Evolutionary conservation across 2,888 invertebrate genomes (phyloP), one percentile per base, ranked within the genome.

Genomic region (Tridacna crocea): DNA sequence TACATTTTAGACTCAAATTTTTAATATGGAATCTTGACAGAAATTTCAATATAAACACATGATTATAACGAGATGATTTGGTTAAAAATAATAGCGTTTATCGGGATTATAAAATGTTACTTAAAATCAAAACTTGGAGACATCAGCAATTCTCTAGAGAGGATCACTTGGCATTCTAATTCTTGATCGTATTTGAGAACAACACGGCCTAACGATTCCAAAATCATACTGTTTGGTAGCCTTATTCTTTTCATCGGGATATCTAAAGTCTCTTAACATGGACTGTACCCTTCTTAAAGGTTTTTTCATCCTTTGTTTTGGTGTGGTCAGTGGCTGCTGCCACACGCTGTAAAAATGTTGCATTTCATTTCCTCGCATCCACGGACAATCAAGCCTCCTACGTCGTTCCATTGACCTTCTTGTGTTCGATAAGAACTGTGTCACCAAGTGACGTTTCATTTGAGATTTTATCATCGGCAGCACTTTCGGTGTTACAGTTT

Each of bases 151-250:
- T 36, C 13, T 61, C 47, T 68, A 68, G 17, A 68, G 15, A 46
- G 68, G 68, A 46, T 68, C 68, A 47, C 68, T 47, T 22, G 68
- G 68, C 68, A 68, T 68, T 68, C 68, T 46, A 68, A 68, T 68
- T n/a, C 68, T 46, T 17, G 68, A 68, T 47, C 68, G 46, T n/a
- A 68, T 68, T 17, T 46, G 8, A n/a, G 26, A 47, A 15, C 68
- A 68, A 46, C 68, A 68, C 3, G 36, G 46, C 47, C 68, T 36
- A 36, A 36, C 3, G 46, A 68, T 68, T 17, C 68, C 68, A n/a
- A 68, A 68, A 15, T 68, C 68, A 12, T 47, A 46, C 2, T 68
- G 68, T 68, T 46, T 68, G 1, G 68, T 19, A 4, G 17, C n/a
- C 46, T 46, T 68, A n/a, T 47, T 47, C 47, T 47, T 68, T 47